phyloP scores from a whole-genome alignment of 2,888 invertebrate species.

The Panzeria rudis region DNA sequence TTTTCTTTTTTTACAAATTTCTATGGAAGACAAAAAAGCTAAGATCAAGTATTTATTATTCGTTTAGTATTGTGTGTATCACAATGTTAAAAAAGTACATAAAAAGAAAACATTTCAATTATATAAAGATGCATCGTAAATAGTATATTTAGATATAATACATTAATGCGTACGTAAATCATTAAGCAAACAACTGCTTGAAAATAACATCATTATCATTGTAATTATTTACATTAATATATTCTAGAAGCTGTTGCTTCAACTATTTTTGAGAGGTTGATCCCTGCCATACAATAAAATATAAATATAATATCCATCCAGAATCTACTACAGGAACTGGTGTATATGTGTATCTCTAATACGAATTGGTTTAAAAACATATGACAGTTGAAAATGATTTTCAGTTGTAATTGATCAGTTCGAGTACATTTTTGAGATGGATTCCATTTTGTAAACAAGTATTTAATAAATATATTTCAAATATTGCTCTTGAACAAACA shows the following conservation, averaged over 20 bases:
- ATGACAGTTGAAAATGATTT: slow-evolving; percentile 59
- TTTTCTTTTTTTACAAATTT: too few relatives aligned
- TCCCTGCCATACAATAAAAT: slow-evolving; percentile 35
- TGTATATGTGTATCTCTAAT: background rate
- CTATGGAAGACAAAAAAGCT: background rate
- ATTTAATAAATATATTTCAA: slow-evolving; percentile 41
- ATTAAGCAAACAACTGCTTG: slow-evolving; percentile 59
- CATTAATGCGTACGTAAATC: slow-evolving; percentile 31
- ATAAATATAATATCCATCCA: too few relatives aligned
- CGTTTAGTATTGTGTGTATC: background rate
- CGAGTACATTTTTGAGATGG: slow-evolving; percentile 63
- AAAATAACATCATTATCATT: slow-evolving; percentile 57
- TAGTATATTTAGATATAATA: slow-evolving; percentile 20
- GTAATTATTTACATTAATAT: slow-evolving; percentile 41
- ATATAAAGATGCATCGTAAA: slow-evolving; percentile 25
- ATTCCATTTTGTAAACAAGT: slow-evolving; percentile 59
- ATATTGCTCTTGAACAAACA: background rate
- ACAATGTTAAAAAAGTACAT: slow-evolving; percentile 27
- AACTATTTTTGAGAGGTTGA: slow-evolving; percentile 52
- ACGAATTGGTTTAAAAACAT: slow-evolving; percentile 48
- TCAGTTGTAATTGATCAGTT: slow-evolving; percentile 69
- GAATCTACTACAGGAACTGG: background rate
- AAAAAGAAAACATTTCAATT: slow-evolving; percentile 59
- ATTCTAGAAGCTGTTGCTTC: slow-evolving; percentile 22
- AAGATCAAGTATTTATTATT: background rate